A percentile compares a stretch with the other conserved stretches of the same genome.
Evolutionary conservation across 2,113 vertebrate species (phyloP).

Genomic region (Tetraodon nigroviridis): DNA sequence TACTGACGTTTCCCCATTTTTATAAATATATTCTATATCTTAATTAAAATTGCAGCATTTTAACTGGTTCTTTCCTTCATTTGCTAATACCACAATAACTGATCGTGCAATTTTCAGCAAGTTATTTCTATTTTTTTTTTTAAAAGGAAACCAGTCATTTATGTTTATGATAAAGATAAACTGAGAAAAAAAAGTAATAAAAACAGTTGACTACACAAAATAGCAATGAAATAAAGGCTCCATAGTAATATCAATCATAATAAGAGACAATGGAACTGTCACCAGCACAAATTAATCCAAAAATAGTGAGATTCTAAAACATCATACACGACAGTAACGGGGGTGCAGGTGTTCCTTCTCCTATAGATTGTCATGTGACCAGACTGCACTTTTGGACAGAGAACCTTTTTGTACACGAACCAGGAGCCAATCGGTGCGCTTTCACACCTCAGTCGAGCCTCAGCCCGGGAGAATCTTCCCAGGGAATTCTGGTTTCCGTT

Average conservation of each 20-base stretch:
- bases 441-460: conserved; percentile 55
- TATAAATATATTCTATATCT: conserved; percentile 81
- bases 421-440: conserved; percentile 48
- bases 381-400: conserved; percentile 60
- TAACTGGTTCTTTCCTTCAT: conserved; percentile 79
- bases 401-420: conserved; percentile 54
- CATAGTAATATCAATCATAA: conserved; percentile 73
- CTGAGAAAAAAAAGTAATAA: conserved; percentile 72
- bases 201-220: conserved; percentile 80
- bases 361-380: conserved; percentile 72
- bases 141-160: conserved; percentile 76
- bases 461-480: conserved; percentile 24
- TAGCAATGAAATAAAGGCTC: conserved; percentile 72
- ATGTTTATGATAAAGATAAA: conserved; percentile 80
- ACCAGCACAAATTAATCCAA: conserved; percentile 90
- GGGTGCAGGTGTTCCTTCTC: conserved; percentile 66
- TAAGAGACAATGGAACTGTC: conserved; percentile 88
- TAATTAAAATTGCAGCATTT: conserved; percentile 93
- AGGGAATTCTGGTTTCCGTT: background rate
- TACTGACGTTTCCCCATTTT: conserved; percentile 56
- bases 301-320: conserved; percentile 82
- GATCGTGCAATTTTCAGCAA: conserved; percentile 86
- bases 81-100: conserved; percentile 78
- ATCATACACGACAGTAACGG: conserved; percentile 82
- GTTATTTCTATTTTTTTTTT: conserved; percentile 68